phyloP scores from a whole-genome alignment of 2,888 invertebrate genomes.

The Parochlus steinenii region DNA sequence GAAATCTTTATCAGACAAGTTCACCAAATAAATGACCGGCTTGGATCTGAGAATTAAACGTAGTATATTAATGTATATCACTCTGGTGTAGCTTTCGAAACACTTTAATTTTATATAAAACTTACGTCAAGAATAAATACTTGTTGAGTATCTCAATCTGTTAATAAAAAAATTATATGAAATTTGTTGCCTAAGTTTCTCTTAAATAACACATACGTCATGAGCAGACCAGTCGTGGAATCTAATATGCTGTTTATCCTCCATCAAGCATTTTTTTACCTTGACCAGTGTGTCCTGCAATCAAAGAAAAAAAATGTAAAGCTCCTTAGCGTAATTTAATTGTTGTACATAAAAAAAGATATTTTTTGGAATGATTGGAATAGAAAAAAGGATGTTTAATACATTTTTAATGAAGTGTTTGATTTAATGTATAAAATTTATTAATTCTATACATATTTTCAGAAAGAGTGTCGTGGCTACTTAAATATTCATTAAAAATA shows the following conservation, averaged over 20 bases:
- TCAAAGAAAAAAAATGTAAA: slow-evolving; percentile 17
- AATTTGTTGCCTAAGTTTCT: slow-evolving; percentile 4
- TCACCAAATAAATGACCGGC: slow-evolving; percentile 92
- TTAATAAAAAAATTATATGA: slow-evolving; percentile 16
- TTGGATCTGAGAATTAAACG: slow-evolving; percentile 87
- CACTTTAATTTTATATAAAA: too few species aligned
- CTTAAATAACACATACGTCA: slow-evolving; percentile 49
- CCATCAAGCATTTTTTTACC: slow-evolving; percentile 65
- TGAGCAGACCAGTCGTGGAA: slow-evolving; percentile 85
- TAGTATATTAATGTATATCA: too few species aligned
- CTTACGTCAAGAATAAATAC: slow-evolving; percentile 83
- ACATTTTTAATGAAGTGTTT: too few species aligned
- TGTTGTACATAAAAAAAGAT: too few species aligned
- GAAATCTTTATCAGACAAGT: slow-evolving; percentile 95
- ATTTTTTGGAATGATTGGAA: too few species aligned
- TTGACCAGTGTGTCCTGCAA: slow-evolving; percentile 72
- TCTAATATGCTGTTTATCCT: slow-evolving; percentile 84
- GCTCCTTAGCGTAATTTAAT: too few species aligned
- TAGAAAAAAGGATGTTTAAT: too few species aligned
- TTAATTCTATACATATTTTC: too few species aligned
- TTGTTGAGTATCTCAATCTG: slow-evolving; percentile 94
- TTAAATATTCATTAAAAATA: too few species aligned
- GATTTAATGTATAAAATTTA: too few species aligned
- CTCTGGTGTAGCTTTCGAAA: too few species aligned
- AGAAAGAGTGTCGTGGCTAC: too few species aligned